Percentiles rank a stretch among this genome's conserved stretches.
These are phyloP conservation scores for Luehdorfia chinensis DNA, from an alignment of 1,140 invertebrate genomes.

Conservation along the genomic window DNA sequence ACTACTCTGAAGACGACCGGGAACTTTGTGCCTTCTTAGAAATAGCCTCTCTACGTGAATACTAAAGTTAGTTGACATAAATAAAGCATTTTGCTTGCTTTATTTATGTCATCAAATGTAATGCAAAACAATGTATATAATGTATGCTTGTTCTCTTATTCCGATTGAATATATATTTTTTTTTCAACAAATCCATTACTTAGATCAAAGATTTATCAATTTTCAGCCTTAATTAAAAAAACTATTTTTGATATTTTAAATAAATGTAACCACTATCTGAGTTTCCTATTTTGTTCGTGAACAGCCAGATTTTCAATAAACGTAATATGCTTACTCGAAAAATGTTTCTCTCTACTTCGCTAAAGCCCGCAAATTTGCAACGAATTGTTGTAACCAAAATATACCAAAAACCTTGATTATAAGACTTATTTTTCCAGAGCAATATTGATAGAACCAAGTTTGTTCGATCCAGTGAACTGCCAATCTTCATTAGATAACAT, in stretches of 20 bases:
- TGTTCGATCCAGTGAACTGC: slow-evolving; percentile 61
- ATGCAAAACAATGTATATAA: no score
- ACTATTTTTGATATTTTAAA: no score
- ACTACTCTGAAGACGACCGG: slow-evolving; percentile 33
- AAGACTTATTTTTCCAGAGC: slow-evolving; percentile 27
- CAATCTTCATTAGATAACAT: slow-evolving; percentile 68
- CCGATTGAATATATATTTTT: no score
- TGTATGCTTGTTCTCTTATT: no score
- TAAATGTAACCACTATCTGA: slow-evolving; percentile 10
- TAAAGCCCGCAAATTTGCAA: slow-evolving; percentile 24
- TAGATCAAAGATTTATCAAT: no score
- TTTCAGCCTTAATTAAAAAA: no score
- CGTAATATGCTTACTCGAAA: slow-evolving; percentile 24
- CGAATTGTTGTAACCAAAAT: slow-evolving; percentile 10
- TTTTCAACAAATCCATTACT: no score
- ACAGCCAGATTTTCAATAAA: slow-evolving; percentile 18
- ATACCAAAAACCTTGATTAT: slow-evolving; percentile 7
- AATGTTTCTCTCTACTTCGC: slow-evolving; percentile 19
- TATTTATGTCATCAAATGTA: no score
- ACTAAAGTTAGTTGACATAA: neutral
- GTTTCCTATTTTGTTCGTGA: slow-evolving; percentile 9
- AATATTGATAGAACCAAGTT: slow-evolving; percentile 29
- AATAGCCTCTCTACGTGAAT: slow-evolving; percentile 1
- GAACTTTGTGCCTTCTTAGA: slow-evolving; percentile 2
- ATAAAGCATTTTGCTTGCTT: no score